Evolutionary conservation across 2,113 vertebrate genomes (phyloP).

Genomic region (Pseudorhombus dupliciocellatus): DNA sequence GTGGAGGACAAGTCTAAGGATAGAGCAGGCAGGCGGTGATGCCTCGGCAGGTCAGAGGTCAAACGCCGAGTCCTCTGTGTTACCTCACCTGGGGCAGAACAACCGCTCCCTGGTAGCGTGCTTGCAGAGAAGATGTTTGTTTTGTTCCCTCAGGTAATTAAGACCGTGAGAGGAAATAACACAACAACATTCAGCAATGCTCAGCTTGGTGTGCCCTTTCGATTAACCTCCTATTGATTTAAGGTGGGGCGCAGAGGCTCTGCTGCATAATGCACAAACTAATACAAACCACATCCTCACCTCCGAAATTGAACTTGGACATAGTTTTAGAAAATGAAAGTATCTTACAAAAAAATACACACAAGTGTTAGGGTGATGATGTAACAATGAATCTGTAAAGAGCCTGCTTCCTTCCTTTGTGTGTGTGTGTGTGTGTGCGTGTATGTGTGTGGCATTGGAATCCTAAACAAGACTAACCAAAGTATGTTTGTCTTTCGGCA

Average conservation of each 20-base stretch:
- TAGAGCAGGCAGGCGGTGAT: conserved; percentile 17
- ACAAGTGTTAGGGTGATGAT: too few relatives aligned
- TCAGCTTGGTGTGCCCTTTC: conserved; percentile 12
- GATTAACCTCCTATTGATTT: conserved; percentile 28
- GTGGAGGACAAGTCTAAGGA: conserved; percentile 16
- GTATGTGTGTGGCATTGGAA: too few relatives aligned
- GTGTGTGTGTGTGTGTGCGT: too few relatives aligned
- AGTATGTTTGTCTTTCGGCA: conserved; percentile 32
- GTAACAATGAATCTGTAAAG: conserved; percentile 49
- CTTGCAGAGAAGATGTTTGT: conserved; percentile 29
- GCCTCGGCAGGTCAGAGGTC: conserved; percentile 25
- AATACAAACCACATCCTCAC: conserved; percentile 4
- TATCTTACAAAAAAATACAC: not conserved
- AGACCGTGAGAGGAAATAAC: conserved; percentile 29
- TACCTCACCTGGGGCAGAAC: conserved; percentile 29
- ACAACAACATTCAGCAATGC: conserved; percentile 17
- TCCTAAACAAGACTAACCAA: conserved; percentile 27
- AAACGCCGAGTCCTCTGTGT: conserved; percentile 62
- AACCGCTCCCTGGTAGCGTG: conserved; percentile 8
- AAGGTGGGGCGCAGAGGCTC: conserved; percentile 9
- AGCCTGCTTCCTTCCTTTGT: conserved; percentile 40
- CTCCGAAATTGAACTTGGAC: conserved; percentile 3
- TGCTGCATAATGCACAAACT: conserved; percentile 20
- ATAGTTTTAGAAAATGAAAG: not conserved
- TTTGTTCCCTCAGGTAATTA: conserved; percentile 30